Evolutionary conservation across 2,113 vertebrate genomes (phyloP), one percentile per base, ranked within the genome.

Genomic region (Sinocyclocheilus anshuiensis): DNA sequence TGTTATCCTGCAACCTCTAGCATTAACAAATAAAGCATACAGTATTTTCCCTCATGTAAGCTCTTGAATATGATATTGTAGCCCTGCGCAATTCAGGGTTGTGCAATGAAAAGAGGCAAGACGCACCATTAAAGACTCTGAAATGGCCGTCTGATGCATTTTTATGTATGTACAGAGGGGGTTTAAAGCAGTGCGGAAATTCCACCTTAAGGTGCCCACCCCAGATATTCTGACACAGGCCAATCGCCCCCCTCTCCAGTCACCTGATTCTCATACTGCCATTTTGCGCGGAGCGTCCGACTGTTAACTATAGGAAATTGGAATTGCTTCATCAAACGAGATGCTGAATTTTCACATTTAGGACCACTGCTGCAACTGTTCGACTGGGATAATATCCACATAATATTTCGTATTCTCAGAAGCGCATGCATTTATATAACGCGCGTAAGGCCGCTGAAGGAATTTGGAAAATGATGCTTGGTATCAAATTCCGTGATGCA

Each of bases 211-310:
- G 93, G 93, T 89, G 89, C 93, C 92, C 93, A 92, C 93, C 93
- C 93, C 91, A 84, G 89, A 91, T 82, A 81, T 77, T 83, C 72
- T 50, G 71, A 83, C 81, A 90, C 86, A 86, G 91, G 89, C 93
- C 93, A 93, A 93, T 94, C 92, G 87, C 89, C 89, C 91, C 91
- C 88, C 87, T 91, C 88, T 89, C 74, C 80, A 88, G 94, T 95
- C 95, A 95, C 94, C 94, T 95, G 95, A 95, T 95, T 93, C 92
- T 88, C 87, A 90, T 91, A 83, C 95, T 94, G 95, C 95, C 94
- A 95, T 95, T 95, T 95, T 95, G 93, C 93, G 88, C 94, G 91
- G 92, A 93, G 91, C 79, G 90, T 94, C 94, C 93, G 89, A 94
- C 88, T 90, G 90, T 86, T 84, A 89, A 84, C 78, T 82, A 83